Base-by-base conservation (phyloP, 2,888 invertebrate genomes). In the Macrosoma leucophasiata region DNA sequence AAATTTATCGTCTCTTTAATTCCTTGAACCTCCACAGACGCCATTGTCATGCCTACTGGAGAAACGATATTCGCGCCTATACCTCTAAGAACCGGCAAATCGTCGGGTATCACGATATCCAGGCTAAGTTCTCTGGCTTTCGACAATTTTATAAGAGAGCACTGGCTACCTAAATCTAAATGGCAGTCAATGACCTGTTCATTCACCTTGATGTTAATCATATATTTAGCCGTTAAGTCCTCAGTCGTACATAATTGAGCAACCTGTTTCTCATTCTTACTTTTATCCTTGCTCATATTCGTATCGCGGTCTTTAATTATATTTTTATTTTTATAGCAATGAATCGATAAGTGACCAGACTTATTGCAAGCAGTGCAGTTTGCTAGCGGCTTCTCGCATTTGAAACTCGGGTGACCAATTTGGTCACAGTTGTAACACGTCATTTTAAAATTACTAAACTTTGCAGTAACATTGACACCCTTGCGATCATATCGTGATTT, bases 151-250 rank as follows among this genome's bases (percentile, higher is more conserved):
- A 52, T 51, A 1, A 52, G 25, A 1, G 50, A 32, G 12, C 52
- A 50, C 14, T 52, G 48, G 15, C 52, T 55, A 2, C 52, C 52
- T 9, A 52, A 25, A 17, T 54, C 52, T 2, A 52, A 7, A 22
- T 50, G 44, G 20, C 48, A 43, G 3, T 12, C 8, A 7, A 32
- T 21, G n/a, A 6, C 6, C 17, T 33, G 9, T 7, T 14, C 15
- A 17, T 43, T 38, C 1, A 44, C 19, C 9, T 30, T 35, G 10
- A 47, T 41, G 14, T 36, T 7, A n/a, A 31, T 6, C 4, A 31
- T n/a, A 2, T 31, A 31, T 31, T 31, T 31, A 18, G 13, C 30
- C 9, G 13, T 23, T 8, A 11, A 13, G 5, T 18, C 10, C 6
- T 24, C 24, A 10, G 17, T 23, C n/a, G n/a, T 12, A 8, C 22